Evolutionary conservation across 37 sponge, comb jelly and placozoan species (phyloP).

Genomic region (Hormiphora californensis): DNA sequence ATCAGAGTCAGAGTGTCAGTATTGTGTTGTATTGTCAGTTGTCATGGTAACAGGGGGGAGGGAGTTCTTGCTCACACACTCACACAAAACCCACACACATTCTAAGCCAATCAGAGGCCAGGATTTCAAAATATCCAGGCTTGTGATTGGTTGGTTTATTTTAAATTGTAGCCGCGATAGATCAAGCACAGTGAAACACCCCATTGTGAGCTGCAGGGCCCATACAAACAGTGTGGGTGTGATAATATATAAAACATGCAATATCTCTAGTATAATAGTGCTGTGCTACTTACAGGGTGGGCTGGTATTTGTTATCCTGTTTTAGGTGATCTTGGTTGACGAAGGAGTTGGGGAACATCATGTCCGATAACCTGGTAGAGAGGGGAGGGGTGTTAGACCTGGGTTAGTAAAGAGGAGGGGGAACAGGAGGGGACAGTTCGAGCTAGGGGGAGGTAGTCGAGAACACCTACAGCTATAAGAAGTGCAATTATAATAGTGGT

Average conservation of each 20-base stretch:
- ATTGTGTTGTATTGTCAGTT: not conserved
- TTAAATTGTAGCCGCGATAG: too few relatives aligned
- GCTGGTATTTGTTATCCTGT: constrained; percentile 5
- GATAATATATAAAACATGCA: too few relatives aligned
- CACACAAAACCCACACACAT: not conserved
- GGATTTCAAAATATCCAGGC: too few relatives aligned
- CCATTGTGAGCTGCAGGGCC: too few relatives aligned
- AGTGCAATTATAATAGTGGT: too few relatives aligned
- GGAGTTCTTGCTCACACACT: not conserved
- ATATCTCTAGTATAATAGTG: too few relatives aligned
- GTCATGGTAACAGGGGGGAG: not conserved
- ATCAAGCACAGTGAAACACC: too few relatives aligned
- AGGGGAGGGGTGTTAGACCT: not conserved
- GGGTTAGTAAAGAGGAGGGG: not conserved
- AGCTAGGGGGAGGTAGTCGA: too few relatives aligned
- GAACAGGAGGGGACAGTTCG: not conserved
- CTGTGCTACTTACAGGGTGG: constrained; percentile 17
- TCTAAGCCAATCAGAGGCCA: too few relatives aligned
- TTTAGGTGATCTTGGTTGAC: not conserved
- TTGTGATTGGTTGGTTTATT: too few relatives aligned
- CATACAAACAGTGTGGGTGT: too few relatives aligned
- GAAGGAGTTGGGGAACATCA: constrained; percentile 7
- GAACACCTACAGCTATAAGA: too few relatives aligned
- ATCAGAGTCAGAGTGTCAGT: not conserved
- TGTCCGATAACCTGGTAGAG: constrained; percentile 2